phyloP scores from a whole-genome alignment of 2,888 invertebrate species.

The Acanthopleura granulata region DNA sequence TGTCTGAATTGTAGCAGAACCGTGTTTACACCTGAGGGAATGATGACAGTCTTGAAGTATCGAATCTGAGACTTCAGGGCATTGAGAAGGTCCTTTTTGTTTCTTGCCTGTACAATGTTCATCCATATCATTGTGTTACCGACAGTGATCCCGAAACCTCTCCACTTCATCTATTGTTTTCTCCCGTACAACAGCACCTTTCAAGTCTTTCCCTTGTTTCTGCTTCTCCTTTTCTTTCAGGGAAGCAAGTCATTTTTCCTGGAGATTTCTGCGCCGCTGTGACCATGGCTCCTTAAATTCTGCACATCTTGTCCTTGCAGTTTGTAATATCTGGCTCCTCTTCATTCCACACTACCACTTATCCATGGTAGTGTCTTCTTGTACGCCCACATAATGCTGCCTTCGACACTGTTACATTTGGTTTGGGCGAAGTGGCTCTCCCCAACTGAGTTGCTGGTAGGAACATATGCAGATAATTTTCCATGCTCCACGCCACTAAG shows the following conservation, averaged over 20 bases:
- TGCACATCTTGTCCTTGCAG: neutral
- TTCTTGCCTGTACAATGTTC: neutral
- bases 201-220: neutral
- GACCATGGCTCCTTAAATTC: slow-evolving; percentile 3
- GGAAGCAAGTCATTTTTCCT: neutral
- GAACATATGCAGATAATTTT: neutral
- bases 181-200: neutral
- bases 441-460: neutral
- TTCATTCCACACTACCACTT: neutral
- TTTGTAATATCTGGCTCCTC: too few relatives aligned
- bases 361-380: neutral
- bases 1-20: neutral
- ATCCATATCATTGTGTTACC: neutral
- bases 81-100: neutral
- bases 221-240: neutral
- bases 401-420: neutral
- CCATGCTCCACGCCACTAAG: neutral
- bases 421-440: slow-evolving; percentile 9
- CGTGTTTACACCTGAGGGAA: too few relatives aligned
- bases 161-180: slow-evolving; percentile 10
- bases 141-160: neutral
- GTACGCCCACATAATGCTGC: slow-evolving; percentile 12
- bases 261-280: neutral
- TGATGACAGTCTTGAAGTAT: neutral
- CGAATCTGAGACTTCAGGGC: neutral